phyloP scores from a whole-genome alignment of 2,888 invertebrate species.

The Hyposoter didymator region DNA sequence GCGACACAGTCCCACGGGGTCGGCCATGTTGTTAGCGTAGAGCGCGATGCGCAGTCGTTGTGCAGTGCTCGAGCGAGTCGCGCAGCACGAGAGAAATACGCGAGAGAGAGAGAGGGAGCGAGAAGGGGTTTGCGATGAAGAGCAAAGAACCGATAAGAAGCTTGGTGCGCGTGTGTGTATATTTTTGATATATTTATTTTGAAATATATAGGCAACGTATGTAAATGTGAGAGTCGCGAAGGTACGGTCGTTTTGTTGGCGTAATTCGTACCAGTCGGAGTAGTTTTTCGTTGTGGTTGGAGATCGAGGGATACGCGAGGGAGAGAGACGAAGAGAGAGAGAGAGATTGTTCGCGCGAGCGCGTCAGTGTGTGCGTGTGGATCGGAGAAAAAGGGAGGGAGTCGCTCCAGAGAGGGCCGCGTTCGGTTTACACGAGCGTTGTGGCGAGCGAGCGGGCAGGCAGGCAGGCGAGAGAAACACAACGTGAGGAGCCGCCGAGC shows the following conservation, averaged over 20 bases:
- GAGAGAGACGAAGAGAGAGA: conserved; percentile 44
- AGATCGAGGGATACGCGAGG: not conserved
- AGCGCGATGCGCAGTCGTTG: conserved; percentile 61
- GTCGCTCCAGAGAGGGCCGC: conserved; percentile 41
- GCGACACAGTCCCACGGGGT: not conserved
- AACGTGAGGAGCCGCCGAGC: conserved; percentile 50
- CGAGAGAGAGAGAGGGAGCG: conserved; percentile 3
- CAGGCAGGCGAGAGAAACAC: conserved; percentile 39
- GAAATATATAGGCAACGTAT: conserved; percentile 18
- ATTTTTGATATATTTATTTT: conserved; percentile 26
- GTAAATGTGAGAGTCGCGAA: conserved; percentile 7
- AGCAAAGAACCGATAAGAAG: conserved; percentile 48
- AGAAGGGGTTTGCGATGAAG: conserved; percentile 42
- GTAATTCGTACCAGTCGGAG: conserved; percentile 20
- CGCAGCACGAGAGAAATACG: conserved; percentile 43
- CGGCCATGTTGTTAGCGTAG: conserved; percentile 30
- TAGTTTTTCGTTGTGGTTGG: conserved; percentile 20
- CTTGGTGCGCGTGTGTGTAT: conserved; percentile 48
- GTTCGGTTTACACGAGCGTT: conserved; percentile 30
- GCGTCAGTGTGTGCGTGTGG: conserved; percentile 14
- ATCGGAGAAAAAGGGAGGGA: conserved; percentile 26
- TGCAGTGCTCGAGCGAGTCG: conserved; percentile 33
- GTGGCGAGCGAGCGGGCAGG: no score
- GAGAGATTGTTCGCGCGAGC: conserved; percentile 10
- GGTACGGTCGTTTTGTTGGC: conserved; percentile 10